A percentile compares a stretch with the other conserved stretches of the same genome.
Conservation (phyloP, 2,113 vertebrate genomes). For the Perognathus longimembris region DNA sequence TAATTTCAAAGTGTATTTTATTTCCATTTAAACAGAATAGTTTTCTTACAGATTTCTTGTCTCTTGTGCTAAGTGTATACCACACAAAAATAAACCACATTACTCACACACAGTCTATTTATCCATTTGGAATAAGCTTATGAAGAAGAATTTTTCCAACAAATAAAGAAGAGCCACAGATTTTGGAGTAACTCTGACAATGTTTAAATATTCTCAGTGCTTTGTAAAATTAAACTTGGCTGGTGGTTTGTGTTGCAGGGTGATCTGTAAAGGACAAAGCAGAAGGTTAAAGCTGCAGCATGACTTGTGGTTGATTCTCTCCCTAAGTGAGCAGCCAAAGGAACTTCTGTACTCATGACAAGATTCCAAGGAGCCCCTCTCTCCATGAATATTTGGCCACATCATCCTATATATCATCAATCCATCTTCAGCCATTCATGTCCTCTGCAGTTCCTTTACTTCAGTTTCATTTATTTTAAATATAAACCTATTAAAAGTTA, state of each 20-base stretch:
- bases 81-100: conserved; percentile 63
- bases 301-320: conserved; percentile 23
- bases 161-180: conserved; percentile 67
- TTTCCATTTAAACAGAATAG: conserved; percentile 32
- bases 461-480: conserved; percentile 3
- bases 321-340: conserved; percentile 48
- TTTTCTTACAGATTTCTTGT: conserved; percentile 13
- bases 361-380: conserved; percentile 2
- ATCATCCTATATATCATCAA: not conserved
- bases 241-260: conserved; percentile 52
- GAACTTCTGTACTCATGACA: conserved; percentile 35
- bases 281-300: conserved; percentile 3
- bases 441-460: not conserved
- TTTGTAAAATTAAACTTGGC: conserved; percentile 58
- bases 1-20: conserved; percentile 10
- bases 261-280: conserved; percentile 62
- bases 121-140: conserved; percentile 53
- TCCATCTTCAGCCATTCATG: not conserved
- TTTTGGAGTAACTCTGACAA: conserved; percentile 62
- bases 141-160: conserved; percentile 60
- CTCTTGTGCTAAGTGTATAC: conserved; percentile 23
- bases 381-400: not conserved
- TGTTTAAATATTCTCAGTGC: conserved; percentile 51
- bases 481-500: not conserved
- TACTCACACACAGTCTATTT: conserved; percentile 55